Evolutionary conservation across 2,113 vertebrate genomes (phyloP).

Genomic region (Cyrtonyx montezumae): DNA sequence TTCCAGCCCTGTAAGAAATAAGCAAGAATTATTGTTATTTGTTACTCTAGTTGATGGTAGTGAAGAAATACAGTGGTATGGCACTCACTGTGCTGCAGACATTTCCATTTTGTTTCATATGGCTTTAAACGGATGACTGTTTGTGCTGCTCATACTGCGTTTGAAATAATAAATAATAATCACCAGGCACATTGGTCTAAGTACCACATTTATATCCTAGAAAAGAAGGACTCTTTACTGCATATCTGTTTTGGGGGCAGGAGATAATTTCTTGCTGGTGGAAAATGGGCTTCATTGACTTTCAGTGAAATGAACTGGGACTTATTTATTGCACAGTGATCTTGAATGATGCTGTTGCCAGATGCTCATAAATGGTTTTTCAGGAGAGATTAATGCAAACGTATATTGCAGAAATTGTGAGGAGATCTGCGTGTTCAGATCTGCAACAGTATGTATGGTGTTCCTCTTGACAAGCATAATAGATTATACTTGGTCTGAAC

Average conservation of each 20-base stretch:
- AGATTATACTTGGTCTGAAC: background rate
- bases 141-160: background rate
- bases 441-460: background rate
- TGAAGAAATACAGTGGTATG: rapidly evolving
- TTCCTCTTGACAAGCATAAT: background rate
- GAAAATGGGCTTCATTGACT: background rate
- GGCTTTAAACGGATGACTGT: background rate
- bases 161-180: background rate
- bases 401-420: background rate
- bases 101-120: background rate
- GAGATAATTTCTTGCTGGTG: background rate
- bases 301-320: background rate
- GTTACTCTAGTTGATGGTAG: background rate
- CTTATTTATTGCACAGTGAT: background rate
- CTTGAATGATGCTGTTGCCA: background rate
- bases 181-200: rapidly evolving
- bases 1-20: conserved; percentile 82
- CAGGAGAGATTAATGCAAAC: background rate
- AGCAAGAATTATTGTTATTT: background rate
- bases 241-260: background rate
- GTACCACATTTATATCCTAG: background rate
- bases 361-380: background rate
- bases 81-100: background rate
- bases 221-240: background rate
- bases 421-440: background rate